Evolutionary conservation across 2,888 invertebrate species (phyloP).

Genomic region (Mythimna vitellina): DNA sequence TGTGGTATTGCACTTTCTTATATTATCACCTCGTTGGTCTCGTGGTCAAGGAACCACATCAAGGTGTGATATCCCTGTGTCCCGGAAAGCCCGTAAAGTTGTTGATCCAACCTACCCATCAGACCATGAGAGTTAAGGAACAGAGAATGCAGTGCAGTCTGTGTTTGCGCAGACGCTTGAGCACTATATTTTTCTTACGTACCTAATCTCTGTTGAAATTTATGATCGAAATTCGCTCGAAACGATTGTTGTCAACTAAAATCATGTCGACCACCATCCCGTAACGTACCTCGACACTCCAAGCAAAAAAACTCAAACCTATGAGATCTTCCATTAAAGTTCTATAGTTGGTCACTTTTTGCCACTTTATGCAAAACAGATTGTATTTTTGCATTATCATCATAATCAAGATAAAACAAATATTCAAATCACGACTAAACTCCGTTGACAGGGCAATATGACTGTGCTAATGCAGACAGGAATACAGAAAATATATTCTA

Average conservation of each 20-base stretch:
- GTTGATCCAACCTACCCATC: too few species aligned
- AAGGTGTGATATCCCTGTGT: too few species aligned
- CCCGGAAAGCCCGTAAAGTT: too few species aligned
- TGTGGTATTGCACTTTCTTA: too few species aligned
- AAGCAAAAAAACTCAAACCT: constrained; percentile 17
- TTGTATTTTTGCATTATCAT: constrained; percentile 43
- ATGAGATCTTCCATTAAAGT: constrained; percentile 21
- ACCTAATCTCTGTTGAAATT: too few species aligned
- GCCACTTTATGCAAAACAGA: constrained; percentile 54
- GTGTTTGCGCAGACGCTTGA: too few species aligned
- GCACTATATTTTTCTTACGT: too few species aligned
- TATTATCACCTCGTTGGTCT: too few species aligned
- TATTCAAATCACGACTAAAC: constrained; percentile 48
- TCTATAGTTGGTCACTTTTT: constrained; percentile 32
- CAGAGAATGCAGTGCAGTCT: too few species aligned
- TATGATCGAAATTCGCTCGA: too few species aligned
- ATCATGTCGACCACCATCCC: neutral
- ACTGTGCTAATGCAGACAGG: constrained; percentile 39
- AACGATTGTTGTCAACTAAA: neutral
- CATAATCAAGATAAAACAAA: constrained; percentile 51
- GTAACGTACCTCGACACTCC: neutral
- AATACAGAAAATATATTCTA: constrained; percentile 58
- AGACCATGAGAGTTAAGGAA: too few species aligned
- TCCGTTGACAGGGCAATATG: constrained; percentile 53
- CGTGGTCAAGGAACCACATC: too few species aligned